Base-by-base conservation (phyloP, 2,113 vertebrate genomes). In the Clinocottus analis region DNA sequence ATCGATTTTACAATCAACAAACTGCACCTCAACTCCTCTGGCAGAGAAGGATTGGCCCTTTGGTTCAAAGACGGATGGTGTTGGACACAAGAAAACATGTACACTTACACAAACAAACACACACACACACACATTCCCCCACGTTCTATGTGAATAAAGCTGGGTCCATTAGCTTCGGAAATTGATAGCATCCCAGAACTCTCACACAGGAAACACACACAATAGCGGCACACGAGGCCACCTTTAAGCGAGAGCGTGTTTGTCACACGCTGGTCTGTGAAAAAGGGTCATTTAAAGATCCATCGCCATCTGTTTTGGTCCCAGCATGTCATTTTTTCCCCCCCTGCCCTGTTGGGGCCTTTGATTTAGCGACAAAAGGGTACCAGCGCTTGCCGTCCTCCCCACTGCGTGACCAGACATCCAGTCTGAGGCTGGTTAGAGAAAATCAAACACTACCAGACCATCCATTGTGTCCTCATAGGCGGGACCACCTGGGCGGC, bases 221-320 rank as follows among this genome's bases (percentile, higher is more conserved):
- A 41, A 51, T 19, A 4, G 31, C 7, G 27, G 49, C 1, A 27
- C 21, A 39, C 72, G 75, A 82, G 80, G 82, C 79, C 73, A 75
- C 64, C 33, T 79, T 82, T 83, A 75, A 71, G 71, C 58, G 79
- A 87, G 70, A 19, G 73, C 75, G 86, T 89, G 80, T 85, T 71
- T 9, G 62, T 77, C 75, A 59, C 89, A 86, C 16, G 72, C 83
- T 81, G 81, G 59, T 77, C 79, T 83, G 83, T 86, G 79, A 84
- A 85, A 90, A 71, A 75, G 77, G 87, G 88, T 89, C 75, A 89
- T 88, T 92, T 90, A 87, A 87, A 90, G 85, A 88, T 86, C 77
- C 80, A 88, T 80, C 55, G 27, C 82, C 90, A 90, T 91, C 89
- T 90, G 86, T 85, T 93, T 78, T 71, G 73, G 70, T 79, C 83